phyloP scores from a whole-genome alignment of 2,888 invertebrate species.

The Azorinus chamasolen region DNA sequence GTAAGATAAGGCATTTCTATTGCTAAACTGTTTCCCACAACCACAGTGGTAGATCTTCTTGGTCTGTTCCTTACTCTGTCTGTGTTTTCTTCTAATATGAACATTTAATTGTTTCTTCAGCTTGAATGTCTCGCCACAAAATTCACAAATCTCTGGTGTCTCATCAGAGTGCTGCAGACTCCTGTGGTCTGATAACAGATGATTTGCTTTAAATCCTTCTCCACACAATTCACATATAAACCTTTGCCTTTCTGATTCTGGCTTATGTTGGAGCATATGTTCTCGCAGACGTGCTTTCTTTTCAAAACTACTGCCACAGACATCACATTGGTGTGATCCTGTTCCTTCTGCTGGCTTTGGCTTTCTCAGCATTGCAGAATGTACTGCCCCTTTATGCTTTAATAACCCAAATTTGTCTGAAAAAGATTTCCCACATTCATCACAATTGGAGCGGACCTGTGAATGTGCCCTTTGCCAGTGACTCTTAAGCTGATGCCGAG shows the following conservation, averaged over 20 bases:
- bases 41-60: slow-evolving; percentile 23
- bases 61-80: neutral
- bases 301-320: slow-evolving; percentile 38
- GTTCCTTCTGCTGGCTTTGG: neutral
- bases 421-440: slow-evolving; percentile 28
- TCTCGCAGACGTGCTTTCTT: slow-evolving; percentile 3
- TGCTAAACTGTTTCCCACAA: slow-evolving; percentile 39
- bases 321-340: slow-evolving; percentile 35
- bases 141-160: slow-evolving; percentile 32
- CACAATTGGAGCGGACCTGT: slow-evolving; percentile 15
- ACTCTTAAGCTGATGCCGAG: slow-evolving; percentile 26
- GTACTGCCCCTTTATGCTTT: slow-evolving; percentile 39
- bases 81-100: slow-evolving; percentile 29
- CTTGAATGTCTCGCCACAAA: slow-evolving; percentile 46
- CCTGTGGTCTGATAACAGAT: slow-evolving; percentile 27
- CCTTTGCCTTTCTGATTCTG: neutral
- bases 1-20: slow-evolving; percentile 37
- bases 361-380: slow-evolving; percentile 15
- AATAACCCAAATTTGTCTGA: slow-evolving; percentile 15
- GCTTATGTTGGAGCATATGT: slow-evolving; percentile 40
- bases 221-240: slow-evolving; percentile 45
- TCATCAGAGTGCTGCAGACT: slow-evolving; percentile 25
- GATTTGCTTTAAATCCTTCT: slow-evolving; percentile 21
- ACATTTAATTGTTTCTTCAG: slow-evolving; percentile 6
- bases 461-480: slow-evolving; percentile 30